Evolutionary conservation across 2,888 invertebrate genomes (phyloP), one percentile per base, ranked within the genome.

Genomic region (Conistra vaccinii): DNA sequence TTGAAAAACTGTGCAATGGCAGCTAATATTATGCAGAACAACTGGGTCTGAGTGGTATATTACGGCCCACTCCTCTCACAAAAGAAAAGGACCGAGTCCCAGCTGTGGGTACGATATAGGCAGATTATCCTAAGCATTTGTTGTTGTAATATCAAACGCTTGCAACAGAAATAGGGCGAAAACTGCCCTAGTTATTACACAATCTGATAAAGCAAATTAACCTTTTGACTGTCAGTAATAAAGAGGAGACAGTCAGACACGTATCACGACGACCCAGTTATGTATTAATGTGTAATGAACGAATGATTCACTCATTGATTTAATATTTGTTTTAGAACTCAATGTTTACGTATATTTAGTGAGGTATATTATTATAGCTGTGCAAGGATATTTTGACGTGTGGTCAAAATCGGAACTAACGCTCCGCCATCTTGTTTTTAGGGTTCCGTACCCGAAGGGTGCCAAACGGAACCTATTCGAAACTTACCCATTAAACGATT

Each of bases 171-270:
- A 57, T 57, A 67, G 58, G 58, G 26, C 69, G 17, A 71, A 65
- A 57, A 29, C n/a, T 75, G 68, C 23, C 60, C 65, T 60, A 76
- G 23, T 62, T 80, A 58, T 42, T 57, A 26, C 7, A 57, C 61
- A 73, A 66, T 69, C 73, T 48, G 69, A 68, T 70, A 45, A 57
- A 84, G 6, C 14, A 69, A 80, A 80, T 70, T 81, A 61, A 84
- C 81, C 81, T 80, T 80, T 70, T 68, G 63, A 42, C 75, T n/a
- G 35, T 39, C 39, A 17, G 63, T 78, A 55, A 83, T 80, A 57
- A 26, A 57, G 55, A 62, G 73, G 48, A 26, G 48, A 42, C 39
- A 39, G 69, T 20, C 23, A 71, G 35, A 51, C 60, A n/a, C 51
- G 39, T 51, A n/a, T 61, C 55, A 57, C 57, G 80, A 57, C 57